A percentile compares a stretch with the other conserved stretches of the same genome.
Evolutionary conservation across 2,888 invertebrate species (phyloP).

Genomic region (Phytoseiulus persimilis): DNA sequence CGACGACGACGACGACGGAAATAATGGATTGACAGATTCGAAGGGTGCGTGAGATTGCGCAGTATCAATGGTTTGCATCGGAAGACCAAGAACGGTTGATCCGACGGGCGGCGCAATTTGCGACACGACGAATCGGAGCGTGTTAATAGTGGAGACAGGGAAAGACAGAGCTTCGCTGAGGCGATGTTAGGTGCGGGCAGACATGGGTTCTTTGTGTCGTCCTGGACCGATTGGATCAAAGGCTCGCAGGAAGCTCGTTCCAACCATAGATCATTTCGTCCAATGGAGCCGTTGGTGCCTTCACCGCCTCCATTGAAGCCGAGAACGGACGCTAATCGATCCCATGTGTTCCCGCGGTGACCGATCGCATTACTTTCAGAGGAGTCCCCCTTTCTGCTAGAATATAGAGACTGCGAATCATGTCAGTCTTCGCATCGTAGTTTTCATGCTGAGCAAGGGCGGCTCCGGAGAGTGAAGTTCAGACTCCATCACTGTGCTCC

Average conservation of each 20-base stretch:
- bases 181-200: neutral
- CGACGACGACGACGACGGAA: neutral
- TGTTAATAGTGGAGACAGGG: neutral
- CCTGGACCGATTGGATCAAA: neutral
- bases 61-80: neutral
- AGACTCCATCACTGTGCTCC: no score
- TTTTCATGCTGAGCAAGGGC: no score
- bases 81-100: neutral
- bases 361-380: neutral
- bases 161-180: neutral
- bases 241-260: neutral
- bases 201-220: neutral
- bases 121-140: neutral
- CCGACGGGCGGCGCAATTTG: neutral
- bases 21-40: neutral
- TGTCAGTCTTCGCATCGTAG: no score
- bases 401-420: no score
- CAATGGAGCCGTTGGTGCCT: neutral
- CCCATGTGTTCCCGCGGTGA: neutral
- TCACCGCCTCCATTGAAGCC: neutral
- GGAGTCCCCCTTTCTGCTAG: neutral
- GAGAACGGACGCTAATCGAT: neutral
- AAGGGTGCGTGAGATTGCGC: neutral
- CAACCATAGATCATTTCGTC: neutral
- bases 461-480: no score